Evolutionary conservation across 2,113 vertebrate species (phyloP).

Genomic region (Phylloscopus whistleri): DNA sequence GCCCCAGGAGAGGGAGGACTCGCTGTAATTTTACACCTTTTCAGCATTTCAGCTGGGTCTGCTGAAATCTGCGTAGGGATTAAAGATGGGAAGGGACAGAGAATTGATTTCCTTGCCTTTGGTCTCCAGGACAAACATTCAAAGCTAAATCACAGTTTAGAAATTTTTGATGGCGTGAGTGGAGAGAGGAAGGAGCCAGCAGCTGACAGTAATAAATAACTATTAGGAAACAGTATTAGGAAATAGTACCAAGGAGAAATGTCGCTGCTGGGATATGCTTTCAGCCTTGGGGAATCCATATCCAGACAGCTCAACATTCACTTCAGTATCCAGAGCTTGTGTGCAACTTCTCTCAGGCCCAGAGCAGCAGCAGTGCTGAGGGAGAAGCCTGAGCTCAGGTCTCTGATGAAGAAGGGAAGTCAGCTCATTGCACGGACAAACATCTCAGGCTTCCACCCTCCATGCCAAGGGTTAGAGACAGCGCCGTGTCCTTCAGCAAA

Average conservation of each 20-base stretch:
- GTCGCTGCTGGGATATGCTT: not conserved
- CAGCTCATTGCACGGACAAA: not conserved
- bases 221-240: constrained; percentile 36
- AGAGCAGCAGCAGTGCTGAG: not conserved
- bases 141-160: not conserved
- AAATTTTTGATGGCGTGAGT: not conserved
- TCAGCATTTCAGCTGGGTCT: constrained; percentile 9
- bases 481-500: not conserved
- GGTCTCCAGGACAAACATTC: not conserved
- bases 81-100: not conserved
- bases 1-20: not conserved
- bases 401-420: not conserved
- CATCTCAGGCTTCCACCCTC: not conserved
- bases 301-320: not conserved
- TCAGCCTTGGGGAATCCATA: not conserved
- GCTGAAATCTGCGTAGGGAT: not conserved
- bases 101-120: not conserved
- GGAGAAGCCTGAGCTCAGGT: not conserved
- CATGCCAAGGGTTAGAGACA: not conserved
- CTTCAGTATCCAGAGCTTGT: not conserved
- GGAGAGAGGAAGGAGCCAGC: not conserved
- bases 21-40: constrained; percentile 24
- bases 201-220: constrained; percentile 45
- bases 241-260: constrained; percentile 23
- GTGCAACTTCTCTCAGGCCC: not conserved